These are phyloP conservation scores for Peribatodes rhomboidaria DNA, from an alignment of 2,888 invertebrate genomes.

Conservation along the genomic window DNA sequence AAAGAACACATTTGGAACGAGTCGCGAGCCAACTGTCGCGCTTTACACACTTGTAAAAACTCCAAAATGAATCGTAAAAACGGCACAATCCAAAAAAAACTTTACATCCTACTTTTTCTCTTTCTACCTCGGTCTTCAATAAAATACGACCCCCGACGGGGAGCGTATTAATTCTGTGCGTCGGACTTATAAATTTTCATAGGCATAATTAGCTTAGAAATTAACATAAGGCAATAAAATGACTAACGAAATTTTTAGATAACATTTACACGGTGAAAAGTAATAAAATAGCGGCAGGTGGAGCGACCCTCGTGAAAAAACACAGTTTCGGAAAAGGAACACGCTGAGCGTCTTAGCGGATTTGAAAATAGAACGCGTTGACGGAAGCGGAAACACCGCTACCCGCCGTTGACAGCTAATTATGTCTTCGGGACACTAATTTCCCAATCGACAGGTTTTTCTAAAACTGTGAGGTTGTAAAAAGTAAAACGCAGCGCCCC, in stretches of 20 bases:
- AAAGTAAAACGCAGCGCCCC: slow-evolving; percentile 45
- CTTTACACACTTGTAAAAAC: slow-evolving; percentile 68
- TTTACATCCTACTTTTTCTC: slow-evolving; percentile 57
- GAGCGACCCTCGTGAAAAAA: slow-evolving; percentile 47
- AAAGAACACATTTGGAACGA: slow-evolving; percentile 78
- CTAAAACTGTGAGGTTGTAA: slow-evolving; percentile 51
- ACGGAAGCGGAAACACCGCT: slow-evolving; percentile 83
- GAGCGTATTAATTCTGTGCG: slow-evolving; percentile 77
- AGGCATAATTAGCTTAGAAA: slow-evolving; percentile 85
- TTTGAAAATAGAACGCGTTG: slow-evolving; percentile 82
- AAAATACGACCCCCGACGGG: slow-evolving; percentile 75
- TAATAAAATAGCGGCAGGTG: slow-evolving; percentile 80
- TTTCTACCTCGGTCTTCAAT: slow-evolving; percentile 59
- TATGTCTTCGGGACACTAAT: slow-evolving; percentile 79
- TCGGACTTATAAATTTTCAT: slow-evolving; percentile 83
- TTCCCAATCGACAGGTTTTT: slow-evolving; percentile 81
- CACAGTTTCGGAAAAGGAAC: slow-evolving; percentile 50
- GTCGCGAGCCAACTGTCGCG: slow-evolving; percentile 78
- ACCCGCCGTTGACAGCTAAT: slow-evolving; percentile 83
- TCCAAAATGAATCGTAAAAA: slow-evolving; percentile 77
- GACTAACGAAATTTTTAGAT: slow-evolving; percentile 84
- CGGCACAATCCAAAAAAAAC: slow-evolving; percentile 55
- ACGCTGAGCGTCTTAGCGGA: slow-evolving; percentile 66
- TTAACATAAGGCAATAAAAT: slow-evolving; percentile 85
- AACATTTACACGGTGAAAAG: slow-evolving; percentile 75